Evolutionary conservation across 2,888 invertebrate genomes (phyloP).

Genomic region (Trichopria drosophilae): DNA sequence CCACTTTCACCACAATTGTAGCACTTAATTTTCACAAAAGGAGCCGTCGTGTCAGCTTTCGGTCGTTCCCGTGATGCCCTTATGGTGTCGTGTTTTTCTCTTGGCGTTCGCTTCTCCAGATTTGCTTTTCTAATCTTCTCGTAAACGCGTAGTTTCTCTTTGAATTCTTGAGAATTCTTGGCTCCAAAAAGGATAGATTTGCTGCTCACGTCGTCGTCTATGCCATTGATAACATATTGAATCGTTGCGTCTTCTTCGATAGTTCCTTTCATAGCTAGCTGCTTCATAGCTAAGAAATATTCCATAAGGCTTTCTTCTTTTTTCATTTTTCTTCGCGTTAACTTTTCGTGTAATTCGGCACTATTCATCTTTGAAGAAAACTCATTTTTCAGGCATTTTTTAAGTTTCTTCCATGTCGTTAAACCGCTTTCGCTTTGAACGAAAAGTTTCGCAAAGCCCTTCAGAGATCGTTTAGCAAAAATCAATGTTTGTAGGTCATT

Average conservation of each 20-base stretch:
- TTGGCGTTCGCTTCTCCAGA: no score
- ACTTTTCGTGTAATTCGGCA: slow-evolving; percentile 9
- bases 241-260: slow-evolving; percentile 23
- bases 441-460: slow-evolving; percentile 14
- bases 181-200: slow-evolving; percentile 25
- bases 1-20: no score
- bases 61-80: no score
- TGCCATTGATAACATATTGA: slow-evolving; percentile 24
- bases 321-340: slow-evolving; percentile 4
- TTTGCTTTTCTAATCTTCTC: no score
- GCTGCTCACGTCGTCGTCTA: not conserved
- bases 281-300: slow-evolving; percentile 26
- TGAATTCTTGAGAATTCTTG: slow-evolving; percentile 11
- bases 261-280: slow-evolving; percentile 8
- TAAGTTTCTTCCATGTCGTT: slow-evolving; percentile 11
- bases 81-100: no score
- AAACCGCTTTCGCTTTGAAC: slow-evolving; percentile 12
- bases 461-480: slow-evolving; percentile 8
- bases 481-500: slow-evolving; percentile 12
- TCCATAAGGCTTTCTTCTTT: slow-evolving; percentile 14
- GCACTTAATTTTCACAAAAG: no score
- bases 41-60: no score
- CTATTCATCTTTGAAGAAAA: not conserved
- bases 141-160: slow-evolving; percentile 15
- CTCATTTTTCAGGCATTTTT: slow-evolving; percentile 1